A percentile compares a stretch with the other conserved stretches of the same genome.
These are phyloP conservation scores for Drosophila helvetica DNA, from an alignment of 2,888 invertebrate genomes.

Conservation along the genomic window DNA sequence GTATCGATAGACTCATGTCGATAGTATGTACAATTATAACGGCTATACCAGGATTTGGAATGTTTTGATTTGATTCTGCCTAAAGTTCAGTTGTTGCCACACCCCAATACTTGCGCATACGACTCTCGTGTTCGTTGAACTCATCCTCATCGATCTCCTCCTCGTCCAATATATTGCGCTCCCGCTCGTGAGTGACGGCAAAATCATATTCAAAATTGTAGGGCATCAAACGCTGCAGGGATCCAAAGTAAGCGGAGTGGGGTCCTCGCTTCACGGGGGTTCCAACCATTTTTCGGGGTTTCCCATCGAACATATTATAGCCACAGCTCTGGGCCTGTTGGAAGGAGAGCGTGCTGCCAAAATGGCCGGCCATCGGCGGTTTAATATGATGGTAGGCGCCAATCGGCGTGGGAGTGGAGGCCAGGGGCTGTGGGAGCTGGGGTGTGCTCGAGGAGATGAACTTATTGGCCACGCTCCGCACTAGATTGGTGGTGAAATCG, in stretches of 20 bases:
- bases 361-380: constrained; percentile 85
- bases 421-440: constrained; percentile 84
- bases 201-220: constrained; percentile 93
- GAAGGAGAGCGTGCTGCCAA: constrained; percentile 92
- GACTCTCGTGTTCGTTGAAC: constrained; percentile 91
- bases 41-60: neutral
- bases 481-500: constrained; percentile 78
- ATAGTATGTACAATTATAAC: constrained; percentile 1
- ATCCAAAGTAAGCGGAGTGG: constrained; percentile 94
- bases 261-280: constrained; percentile 86
- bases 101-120: constrained; percentile 96
- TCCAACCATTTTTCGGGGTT: constrained; percentile 59
- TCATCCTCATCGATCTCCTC: constrained; percentile 86
- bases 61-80: constrained; percentile 68
- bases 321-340: constrained; percentile 86
- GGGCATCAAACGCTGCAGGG: constrained; percentile 92
- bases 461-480: constrained; percentile 82
- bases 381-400: constrained; percentile 55
- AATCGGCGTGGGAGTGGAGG: constrained; percentile 23
- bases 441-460: constrained; percentile 90
- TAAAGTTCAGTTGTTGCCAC: constrained; percentile 94
- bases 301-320: constrained; percentile 74
- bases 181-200: constrained; percentile 92
- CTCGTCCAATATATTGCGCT: constrained; percentile 85
- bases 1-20: constrained; percentile 4